A percentile compares a stretch with the other conserved stretches of the same genome.
Evolutionary conservation across 2,797 vertebrate genomes (phyloP).

Genomic region (Danionella dracula): DNA sequence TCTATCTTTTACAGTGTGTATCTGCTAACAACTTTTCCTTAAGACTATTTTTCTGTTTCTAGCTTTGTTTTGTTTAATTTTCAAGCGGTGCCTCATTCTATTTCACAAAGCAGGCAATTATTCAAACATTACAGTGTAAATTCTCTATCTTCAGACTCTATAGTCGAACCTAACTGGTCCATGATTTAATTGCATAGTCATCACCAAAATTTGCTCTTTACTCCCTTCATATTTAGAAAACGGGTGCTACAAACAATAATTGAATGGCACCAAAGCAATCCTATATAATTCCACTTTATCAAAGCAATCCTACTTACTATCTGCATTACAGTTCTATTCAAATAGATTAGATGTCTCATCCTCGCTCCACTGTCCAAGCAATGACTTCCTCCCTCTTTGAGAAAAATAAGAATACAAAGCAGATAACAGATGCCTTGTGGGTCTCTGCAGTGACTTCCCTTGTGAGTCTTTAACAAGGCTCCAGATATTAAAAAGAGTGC

Average conservation of each 20-base stretch:
- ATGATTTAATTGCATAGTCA: no score
- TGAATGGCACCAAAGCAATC: conserved; percentile 2
- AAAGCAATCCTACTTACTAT: neutral
- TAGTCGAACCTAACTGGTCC: no score
- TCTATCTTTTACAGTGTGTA: no score
- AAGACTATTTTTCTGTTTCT: no score
- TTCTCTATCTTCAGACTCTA: no score
- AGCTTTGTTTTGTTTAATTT: no score
- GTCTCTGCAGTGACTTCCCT: conserved; percentile 3
- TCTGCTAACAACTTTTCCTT: no score
- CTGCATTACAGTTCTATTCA: neutral
- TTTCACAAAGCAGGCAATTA: no score
- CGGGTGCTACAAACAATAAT: neutral
- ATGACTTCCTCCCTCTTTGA: neutral
- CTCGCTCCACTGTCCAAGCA: neutral
- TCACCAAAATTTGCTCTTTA: no score
- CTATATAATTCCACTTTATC: conserved; percentile 7
- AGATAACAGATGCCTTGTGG: conserved; percentile 24
- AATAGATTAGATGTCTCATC: neutral
- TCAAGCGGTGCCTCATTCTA: no score
- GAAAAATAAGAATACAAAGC: conserved; percentile 8
- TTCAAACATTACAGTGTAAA: no score
- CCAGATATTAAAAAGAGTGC: conserved; percentile 25
- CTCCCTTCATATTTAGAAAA: no score
- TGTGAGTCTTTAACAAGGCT: conserved; percentile 22